phyloP scores from a whole-genome alignment of 2,113 vertebrate species.

The Phalacrocorax brasilianus region DNA sequence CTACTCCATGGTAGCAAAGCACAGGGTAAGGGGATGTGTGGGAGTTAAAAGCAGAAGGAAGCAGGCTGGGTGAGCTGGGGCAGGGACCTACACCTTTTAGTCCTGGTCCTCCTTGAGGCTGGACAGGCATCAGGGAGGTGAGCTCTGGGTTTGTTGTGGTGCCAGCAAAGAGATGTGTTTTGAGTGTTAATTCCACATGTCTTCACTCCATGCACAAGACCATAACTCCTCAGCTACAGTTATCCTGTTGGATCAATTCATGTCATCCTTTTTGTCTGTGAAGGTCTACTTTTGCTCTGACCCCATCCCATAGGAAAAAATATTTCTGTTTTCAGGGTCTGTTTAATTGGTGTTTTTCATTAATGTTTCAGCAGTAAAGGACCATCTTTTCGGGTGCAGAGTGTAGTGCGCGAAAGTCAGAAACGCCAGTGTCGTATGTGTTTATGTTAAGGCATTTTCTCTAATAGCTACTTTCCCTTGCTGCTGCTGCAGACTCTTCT shows the following conservation, averaged over 20 bases:
- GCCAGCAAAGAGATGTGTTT: background rate
- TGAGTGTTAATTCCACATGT: background rate
- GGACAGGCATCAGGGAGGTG: too few relatives aligned
- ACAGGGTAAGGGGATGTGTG: background rate
- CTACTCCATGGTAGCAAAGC: background rate
- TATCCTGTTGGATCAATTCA: background rate
- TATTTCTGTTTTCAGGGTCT: background rate
- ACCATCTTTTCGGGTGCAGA: background rate
- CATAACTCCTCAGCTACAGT: background rate
- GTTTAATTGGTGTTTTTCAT: background rate
- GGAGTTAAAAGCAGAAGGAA: background rate
- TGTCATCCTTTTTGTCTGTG: background rate
- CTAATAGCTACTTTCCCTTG: background rate
- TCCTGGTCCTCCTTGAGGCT: background rate
- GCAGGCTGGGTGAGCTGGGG: accelerated
- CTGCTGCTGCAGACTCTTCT: background rate
- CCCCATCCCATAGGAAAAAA: background rate
- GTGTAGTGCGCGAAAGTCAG: background rate
- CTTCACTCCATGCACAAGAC: background rate
- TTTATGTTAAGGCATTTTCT: background rate
- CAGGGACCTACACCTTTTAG: background rate
- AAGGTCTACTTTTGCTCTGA: background rate
- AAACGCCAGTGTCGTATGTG: background rate
- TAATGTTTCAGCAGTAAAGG: background rate
- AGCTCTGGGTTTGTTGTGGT: background rate